A percentile compares a stretch with the other conserved stretches of the same genome.
These are phyloP conservation scores for Lycocerus yunnanus DNA, from an alignment of 2,888 invertebrate species.

Conservation along the genomic window DNA sequence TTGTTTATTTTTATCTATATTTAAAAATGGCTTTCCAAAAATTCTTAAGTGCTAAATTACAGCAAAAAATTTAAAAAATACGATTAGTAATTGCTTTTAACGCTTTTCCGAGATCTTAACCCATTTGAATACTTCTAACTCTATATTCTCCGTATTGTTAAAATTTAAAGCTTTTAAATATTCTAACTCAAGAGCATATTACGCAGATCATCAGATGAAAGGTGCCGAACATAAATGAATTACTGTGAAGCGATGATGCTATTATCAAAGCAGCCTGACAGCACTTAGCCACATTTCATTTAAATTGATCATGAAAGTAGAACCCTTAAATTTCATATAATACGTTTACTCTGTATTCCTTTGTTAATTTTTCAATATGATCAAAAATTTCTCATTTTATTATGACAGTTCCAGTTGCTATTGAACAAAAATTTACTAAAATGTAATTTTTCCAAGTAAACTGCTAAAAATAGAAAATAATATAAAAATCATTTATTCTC, in stretches of 20 bases:
- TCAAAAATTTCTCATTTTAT: not conserved
- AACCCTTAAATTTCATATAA: constrained; percentile 17
- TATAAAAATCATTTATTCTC: not conserved
- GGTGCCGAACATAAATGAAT: constrained; percentile 44
- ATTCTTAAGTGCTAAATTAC: not conserved
- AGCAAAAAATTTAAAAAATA: not conserved
- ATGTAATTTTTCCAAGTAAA: not conserved
- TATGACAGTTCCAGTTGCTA: not conserved
- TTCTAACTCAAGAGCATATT: constrained; percentile 31
- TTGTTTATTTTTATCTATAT: constrained; percentile 6
- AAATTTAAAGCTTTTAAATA: constrained; percentile 25
- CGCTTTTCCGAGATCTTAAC: not conserved
- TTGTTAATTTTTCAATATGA: not conserved
- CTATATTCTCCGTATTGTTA: constrained; percentile 7
- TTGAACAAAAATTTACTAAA: not conserved
- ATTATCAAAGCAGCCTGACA: constrained; percentile 43
- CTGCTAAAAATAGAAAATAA: not conserved
- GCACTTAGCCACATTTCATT: constrained; percentile 42
- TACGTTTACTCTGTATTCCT: constrained; percentile 10
- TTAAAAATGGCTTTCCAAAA: not conserved
- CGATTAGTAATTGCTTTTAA: not conserved
- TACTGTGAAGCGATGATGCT: constrained; percentile 45
- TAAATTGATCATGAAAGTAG: constrained; percentile 24
- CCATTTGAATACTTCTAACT: not conserved
- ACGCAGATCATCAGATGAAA: constrained; percentile 42